A percentile compares a stretch with the other conserved stretches of the same genome.
Conservation (phyloP, 2,113 vertebrate genomes). For the Turnix velox region DNA sequence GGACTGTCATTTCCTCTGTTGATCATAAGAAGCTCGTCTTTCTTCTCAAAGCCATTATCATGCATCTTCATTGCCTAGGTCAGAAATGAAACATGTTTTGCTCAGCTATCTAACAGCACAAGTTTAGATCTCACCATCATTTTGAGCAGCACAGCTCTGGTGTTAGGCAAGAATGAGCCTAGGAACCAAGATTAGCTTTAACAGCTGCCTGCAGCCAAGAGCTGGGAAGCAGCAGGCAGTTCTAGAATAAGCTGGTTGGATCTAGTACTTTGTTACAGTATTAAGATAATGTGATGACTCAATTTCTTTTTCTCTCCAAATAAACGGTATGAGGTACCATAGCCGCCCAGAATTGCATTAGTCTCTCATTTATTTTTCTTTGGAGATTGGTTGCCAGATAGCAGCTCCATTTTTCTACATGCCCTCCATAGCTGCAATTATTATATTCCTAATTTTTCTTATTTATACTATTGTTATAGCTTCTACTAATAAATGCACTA, state of each 20-base stretch:
- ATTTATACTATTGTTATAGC: constrained; percentile 6
- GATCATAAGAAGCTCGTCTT: background rate
- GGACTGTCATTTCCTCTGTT: background rate
- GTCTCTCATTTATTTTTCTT: background rate
- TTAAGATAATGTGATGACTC: background rate
- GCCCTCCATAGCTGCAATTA: background rate
- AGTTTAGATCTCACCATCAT: background rate
- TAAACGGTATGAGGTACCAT: background rate
- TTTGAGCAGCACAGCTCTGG: background rate
- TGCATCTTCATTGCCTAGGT: background rate
- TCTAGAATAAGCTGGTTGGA: constrained; percentile 13
- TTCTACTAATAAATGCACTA: constrained; percentile 27
- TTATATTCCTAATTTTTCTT: constrained; percentile 1
- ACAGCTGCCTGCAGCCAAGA: background rate
- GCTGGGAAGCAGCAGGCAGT: background rate
- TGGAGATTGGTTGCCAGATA: background rate
- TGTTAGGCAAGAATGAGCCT: background rate
- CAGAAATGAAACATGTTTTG: background rate
- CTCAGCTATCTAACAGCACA: background rate
- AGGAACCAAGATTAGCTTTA: background rate
- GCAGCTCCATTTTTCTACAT: background rate
- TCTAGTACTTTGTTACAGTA: background rate
- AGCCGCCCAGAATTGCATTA: background rate
- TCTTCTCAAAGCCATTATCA: rapidly evolving
- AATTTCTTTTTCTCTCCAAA: background rate